These are phyloP conservation scores for Bombyx mandarina DNA, from an alignment of 1,140 invertebrate species.

Conservation along the genomic window DNA sequence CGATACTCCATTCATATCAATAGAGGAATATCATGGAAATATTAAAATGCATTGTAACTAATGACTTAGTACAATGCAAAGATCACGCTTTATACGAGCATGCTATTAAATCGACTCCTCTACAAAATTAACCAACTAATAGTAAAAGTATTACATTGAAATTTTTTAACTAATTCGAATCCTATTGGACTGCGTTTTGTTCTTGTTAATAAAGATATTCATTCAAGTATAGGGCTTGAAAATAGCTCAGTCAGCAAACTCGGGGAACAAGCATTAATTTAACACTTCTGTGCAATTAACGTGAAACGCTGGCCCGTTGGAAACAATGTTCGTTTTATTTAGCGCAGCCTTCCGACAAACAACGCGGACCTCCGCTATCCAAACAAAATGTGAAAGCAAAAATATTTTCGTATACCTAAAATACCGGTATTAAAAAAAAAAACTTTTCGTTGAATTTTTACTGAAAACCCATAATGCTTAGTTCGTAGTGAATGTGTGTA, in stretches of 20 bases:
- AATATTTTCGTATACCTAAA: slow-evolving; percentile 7
- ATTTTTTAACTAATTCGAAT: neutral
- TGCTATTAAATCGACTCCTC: too few species aligned
- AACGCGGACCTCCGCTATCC: slow-evolving; percentile 13
- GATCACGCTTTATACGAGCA: too few species aligned
- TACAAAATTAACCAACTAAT: neutral
- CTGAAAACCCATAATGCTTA: too few species aligned
- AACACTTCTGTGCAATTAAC: slow-evolving; percentile 47
- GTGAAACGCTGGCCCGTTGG: slow-evolving; percentile 20
- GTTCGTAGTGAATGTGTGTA: too few species aligned
- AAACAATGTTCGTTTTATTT: slow-evolving; percentile 38
- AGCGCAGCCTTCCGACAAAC: slow-evolving; percentile 20
- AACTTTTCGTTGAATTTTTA: too few species aligned
- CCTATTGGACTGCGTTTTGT: neutral
- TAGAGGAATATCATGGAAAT: too few species aligned
- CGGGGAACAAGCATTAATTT: slow-evolving; percentile 37
- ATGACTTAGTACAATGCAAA: too few species aligned
- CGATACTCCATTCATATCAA: too few species aligned
- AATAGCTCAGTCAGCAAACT: slow-evolving; percentile 34
- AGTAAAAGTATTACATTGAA: neutral
- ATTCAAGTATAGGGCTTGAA: slow-evolving; percentile 21
- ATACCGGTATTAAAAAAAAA: too few species aligned
- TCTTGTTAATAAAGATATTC: neutral
- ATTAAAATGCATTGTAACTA: too few species aligned
- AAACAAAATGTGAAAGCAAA: slow-evolving; percentile 15